Evolutionary conservation across 2,113 vertebrate genomes (phyloP).

Genomic region (Piaya cayana): DNA sequence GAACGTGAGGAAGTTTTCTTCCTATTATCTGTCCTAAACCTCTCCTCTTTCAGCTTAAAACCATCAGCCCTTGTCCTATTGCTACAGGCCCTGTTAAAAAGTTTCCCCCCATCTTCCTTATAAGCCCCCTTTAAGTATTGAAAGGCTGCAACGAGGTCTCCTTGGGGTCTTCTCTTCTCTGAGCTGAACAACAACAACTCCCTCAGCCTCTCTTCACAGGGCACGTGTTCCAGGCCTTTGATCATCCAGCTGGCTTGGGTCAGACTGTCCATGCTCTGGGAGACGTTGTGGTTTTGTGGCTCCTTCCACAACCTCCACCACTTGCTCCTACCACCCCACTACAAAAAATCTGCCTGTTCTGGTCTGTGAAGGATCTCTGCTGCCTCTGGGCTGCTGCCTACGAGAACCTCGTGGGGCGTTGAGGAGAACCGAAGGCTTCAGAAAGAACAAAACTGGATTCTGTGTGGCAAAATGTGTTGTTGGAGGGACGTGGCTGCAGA

Average conservation of each 20-base stretch:
- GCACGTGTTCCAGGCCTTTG: too few species aligned
- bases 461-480: not conserved
- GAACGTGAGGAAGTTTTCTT: not conserved
- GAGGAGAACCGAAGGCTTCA: not conserved
- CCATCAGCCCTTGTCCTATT: too few species aligned
- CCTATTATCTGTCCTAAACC: too few species aligned
- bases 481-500: not conserved
- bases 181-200: too few species aligned
- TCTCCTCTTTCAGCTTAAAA: too few species aligned
- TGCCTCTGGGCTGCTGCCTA: not conserved
- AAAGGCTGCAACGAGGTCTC: too few species aligned
- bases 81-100: too few species aligned
- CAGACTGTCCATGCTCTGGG: not conserved
- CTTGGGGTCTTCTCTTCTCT: too few species aligned
- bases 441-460: not conserved
- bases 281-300: not conserved
- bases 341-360: not conserved
- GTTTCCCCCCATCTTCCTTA: too few species aligned
- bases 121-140: too few species aligned
- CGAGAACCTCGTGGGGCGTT: not conserved
- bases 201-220: too few species aligned
- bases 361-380: not conserved
- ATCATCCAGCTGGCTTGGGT: not conserved
- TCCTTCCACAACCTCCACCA: not conserved
- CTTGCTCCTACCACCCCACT: not conserved